Evolutionary conservation across 2,113 vertebrate genomes (phyloP).

Genomic region (Hydrolagus affinis): DNA sequence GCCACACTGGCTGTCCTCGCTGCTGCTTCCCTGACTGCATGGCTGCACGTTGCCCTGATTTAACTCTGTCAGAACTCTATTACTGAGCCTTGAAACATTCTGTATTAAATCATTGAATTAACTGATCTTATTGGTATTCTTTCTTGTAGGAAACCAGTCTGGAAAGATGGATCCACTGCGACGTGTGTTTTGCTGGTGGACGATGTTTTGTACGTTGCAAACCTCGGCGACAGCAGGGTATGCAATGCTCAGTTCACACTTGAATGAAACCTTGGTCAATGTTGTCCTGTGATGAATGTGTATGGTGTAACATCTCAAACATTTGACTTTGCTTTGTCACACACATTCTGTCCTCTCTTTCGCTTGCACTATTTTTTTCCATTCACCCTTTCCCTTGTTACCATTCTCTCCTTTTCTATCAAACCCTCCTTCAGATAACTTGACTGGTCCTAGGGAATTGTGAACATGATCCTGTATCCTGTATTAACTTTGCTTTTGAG

Average conservation of each 20-base stretch:
- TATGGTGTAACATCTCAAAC: neutral
- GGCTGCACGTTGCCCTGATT: neutral
- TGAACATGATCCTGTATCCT: too few species aligned
- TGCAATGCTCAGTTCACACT: conserved; percentile 32
- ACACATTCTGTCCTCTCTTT: neutral
- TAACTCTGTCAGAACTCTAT: neutral
- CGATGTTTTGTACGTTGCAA: conserved; percentile 80
- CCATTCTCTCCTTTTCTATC: too few species aligned
- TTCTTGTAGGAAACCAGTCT: conserved; percentile 77
- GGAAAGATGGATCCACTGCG: conserved; percentile 96
- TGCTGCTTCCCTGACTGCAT: neutral
- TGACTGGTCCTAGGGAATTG: too few species aligned
- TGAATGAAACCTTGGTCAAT: neutral
- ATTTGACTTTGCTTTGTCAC: too few species aligned
- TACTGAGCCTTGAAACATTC: neutral
- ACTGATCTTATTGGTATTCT: neutral
- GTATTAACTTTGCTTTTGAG: neutral
- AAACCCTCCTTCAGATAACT: too few species aligned
- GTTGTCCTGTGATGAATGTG: neutral
- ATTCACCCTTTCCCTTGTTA: neutral
- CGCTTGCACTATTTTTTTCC: neutral
- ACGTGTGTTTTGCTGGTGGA: conserved; percentile 81
- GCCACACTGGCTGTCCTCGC: neutral
- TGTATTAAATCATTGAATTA: neutral
- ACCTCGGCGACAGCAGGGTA: conserved; percentile 93